Evolutionary conservation across 64 coral and sea anemone genomes (phyloP), one percentile per base, ranked within the genome.

Genomic region (Actinia equina): DNA sequence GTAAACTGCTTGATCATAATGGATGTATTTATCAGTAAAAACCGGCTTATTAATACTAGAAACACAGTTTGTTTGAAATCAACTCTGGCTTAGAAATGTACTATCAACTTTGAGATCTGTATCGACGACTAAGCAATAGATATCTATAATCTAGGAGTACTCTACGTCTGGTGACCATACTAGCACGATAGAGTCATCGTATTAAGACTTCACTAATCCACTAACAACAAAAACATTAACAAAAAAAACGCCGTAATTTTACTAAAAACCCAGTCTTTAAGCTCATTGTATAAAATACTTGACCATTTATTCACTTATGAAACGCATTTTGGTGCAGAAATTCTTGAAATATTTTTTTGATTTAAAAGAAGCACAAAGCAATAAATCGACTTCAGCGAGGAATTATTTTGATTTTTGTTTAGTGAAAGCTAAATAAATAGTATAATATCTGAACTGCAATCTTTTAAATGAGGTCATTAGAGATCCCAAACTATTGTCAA

Each of bases 51-150:
- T 20, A 65, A 10, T 65, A 65, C n/a, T 65, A n/a, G 62, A 41
- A 74, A 74, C 69, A 74, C 13, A 74, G 26, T 74, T 74, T 41
- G 69, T 74, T 74, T 74, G 69, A 74, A 74, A 41, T 74, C 69
- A 74, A 74, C 69, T 74, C 22, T 74, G 69, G 25, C 25, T 74
- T 41, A 30, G 25, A 74, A 74, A 74, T 74, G 25, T 14, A 11
- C 25, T 13, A 74, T 74, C 25, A 30, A 12, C 9, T 74, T 14
- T 10, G 25, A 74, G 69, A 74, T 74, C 19, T 74, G 69, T 74
- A 74, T 74, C 69, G 25, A 19, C 7, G 46, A 49, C 46, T 69
- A 22, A 69, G 20, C 7, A 23, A 69, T 27, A 6, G 69, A 74
- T 13, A 74, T 17, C 13, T 14, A 37, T 37, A 74, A 74, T 74